These are phyloP conservation scores for Pachypanchax playfairii DNA, from an alignment of 2,113 vertebrate genomes.

Conservation along the genomic window DNA sequence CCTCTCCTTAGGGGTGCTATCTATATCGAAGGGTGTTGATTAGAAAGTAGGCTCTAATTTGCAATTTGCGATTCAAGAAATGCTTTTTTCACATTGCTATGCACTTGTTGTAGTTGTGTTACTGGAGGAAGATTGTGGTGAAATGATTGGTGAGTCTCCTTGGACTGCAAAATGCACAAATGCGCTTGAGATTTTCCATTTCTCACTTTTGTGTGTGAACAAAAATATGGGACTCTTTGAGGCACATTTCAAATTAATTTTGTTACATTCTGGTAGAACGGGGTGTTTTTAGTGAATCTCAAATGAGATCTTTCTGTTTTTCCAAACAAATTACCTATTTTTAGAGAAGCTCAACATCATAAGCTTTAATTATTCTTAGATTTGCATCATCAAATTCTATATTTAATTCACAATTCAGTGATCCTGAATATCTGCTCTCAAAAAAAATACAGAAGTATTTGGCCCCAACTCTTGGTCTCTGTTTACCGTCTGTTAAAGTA, in stretches of 20 bases:
- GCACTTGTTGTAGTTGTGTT: constrained; percentile 30
- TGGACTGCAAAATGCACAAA: constrained; percentile 12
- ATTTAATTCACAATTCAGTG: constrained; percentile 3
- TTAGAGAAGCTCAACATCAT: no score
- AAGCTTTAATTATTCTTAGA: constrained; percentile 7
- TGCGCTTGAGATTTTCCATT: constrained; percentile 13
- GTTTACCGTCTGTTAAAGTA: constrained; percentile 53
- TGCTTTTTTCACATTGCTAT: constrained; percentile 27
- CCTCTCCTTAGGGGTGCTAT: constrained; percentile 53
- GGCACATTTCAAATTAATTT: constrained; percentile 13
- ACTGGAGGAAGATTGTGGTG: constrained; percentile 10
- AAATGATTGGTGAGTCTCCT: constrained; percentile 13
- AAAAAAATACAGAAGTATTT: constrained; percentile 52
- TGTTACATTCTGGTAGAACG: constrained; percentile 30
- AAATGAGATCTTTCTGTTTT: no score
- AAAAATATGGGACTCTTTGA: constrained; percentile 17
- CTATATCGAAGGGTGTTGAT: constrained; percentile 57
- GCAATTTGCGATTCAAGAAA: constrained; percentile 42
- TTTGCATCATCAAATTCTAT: not conserved
- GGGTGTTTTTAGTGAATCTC: no score
- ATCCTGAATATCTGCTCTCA: constrained; percentile 8
- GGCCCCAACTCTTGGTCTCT: constrained; percentile 35
- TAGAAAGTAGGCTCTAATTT: constrained; percentile 46
- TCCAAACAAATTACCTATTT: no score
- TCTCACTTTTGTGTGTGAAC: constrained; percentile 1